Evolutionary conservation across 2,888 invertebrate species (phyloP), one percentile per base, ranked within the genome.

Genomic region (Melieria omissa): DNA sequence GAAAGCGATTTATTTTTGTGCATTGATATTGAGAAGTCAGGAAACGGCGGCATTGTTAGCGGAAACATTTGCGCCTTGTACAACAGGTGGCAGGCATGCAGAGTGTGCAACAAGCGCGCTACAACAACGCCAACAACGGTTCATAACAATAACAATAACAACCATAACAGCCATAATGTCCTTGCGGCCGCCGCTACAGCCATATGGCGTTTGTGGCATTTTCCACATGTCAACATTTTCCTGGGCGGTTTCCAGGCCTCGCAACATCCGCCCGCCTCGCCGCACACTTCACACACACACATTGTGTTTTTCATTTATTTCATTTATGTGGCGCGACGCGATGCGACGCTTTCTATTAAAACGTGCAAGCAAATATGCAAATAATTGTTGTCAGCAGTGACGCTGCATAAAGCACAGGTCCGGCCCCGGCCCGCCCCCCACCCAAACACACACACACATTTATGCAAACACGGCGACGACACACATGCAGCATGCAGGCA

Each of bases 151-250:
- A 29, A 29, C 29, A 29, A 29, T 29, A 29, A 29, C 29, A 29
- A 3, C 29, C 29, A 29, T 29, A 29, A 29, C 29, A 29, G 29
- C 29, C 58, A 12, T 44, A 1, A 9, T 54, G 12, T 44, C 42
- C 8, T 2, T 55, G 44, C 9, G 49, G 41, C 29, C 29, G 29
- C 42, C 41, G 8, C 12, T 29, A 9, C 2, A 54, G n/a, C n/a
- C 44, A 41, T 46, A 12, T 65, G 60, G 47, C 61, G 60, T 41
- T 63, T 76, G 71, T 75, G 80, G 60, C 64, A 65, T 60, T 70
- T 70, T 70, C 64, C 70, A 46, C 61, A 61, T 65, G 65, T 70
- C 70, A 70, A 65, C 70, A 64, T 64, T 70, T 70, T 70, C 70
- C 70, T 70, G 58, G 45, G 55, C 60, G 52, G 41, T 60, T 49